Evolutionary conservation across 2,113 vertebrate species (phyloP), one percentile per base, ranked within the genome.

Genomic region (Arvicanthis niloticus): DNA sequence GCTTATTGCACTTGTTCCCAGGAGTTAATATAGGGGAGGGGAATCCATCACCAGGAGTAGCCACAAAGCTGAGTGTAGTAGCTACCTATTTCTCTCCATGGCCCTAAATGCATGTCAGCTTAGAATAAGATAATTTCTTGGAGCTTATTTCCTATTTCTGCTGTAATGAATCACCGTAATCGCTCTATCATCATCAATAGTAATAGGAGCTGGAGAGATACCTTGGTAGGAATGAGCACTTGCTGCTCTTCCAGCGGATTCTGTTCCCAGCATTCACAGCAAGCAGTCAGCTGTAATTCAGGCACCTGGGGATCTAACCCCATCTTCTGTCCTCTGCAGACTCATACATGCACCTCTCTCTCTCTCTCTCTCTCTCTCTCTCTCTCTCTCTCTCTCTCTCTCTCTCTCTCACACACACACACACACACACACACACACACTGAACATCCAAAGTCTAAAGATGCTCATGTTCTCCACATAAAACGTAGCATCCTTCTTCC

Each of bases 1-100:
- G 12, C 62, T 48, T 62, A 34, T 26, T 70, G 45, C 4, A 42
- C 37, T 24, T 76, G 3, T 60, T 90, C 12, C 42, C 75, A 51
- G 81, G 21, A 42, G 13, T 48, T 4, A 13, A 60, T 24, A 15
- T 58, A 21, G 22, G 37, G 10, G 26, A 58, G 17, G 19, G 8
- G 31, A 48, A 2, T 4, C 2, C 5, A 37, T n/a, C 1, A 0
- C 60, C 11, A 62, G 4, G 21, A 16, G 37, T 31, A 12, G 5
- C 1, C 16, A 16, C 17, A 13, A 3, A 48, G 56, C 29, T 48
- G 5, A 40, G 24, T 22, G 34, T 17, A 31, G 45, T 5, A 81
- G 11, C 26, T 17, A 3, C 21, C 15, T 8, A 26, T 58, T 60
- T n/a, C 31, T 26, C 31, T 90, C 34, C 3, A 29, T 58, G 48